These are phyloP conservation scores for Helogale parvula DNA, from an alignment of 2,113 vertebrate species.

Conservation along the genomic window DNA sequence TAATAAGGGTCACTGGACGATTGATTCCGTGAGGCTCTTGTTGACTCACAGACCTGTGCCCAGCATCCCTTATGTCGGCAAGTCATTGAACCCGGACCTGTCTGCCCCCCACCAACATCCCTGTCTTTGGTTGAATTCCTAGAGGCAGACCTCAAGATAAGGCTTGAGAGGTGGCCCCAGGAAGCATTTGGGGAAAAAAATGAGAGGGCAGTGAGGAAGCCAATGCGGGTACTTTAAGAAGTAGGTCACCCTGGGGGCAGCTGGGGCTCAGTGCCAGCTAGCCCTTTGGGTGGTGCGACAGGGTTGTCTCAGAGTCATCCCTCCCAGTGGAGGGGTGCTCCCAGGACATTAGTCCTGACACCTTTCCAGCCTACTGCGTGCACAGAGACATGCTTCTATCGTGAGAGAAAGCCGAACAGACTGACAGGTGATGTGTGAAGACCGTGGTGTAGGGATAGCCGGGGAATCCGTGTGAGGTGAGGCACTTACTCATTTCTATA, in stretches of 20 bases:
- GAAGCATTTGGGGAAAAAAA: neutral
- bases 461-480: rapidly evolving
- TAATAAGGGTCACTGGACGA: neutral
- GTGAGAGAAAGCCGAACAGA: neutral
- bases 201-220: neutral
- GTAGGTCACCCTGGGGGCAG: rapidly evolving
- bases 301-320: neutral
- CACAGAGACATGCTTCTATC: rapidly evolving
- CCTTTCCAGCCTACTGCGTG: no score
- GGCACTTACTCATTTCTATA: rapidly evolving
- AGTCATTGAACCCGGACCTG: rapidly evolving
- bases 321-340: neutral
- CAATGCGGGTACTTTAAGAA: neutral
- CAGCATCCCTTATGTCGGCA: neutral
- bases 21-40: neutral
- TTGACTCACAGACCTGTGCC: neutral
- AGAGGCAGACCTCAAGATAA: neutral
- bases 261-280: neutral
- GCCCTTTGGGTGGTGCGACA: neutral
- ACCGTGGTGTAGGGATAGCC: rapidly evolving
- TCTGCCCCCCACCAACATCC: rapidly evolving
- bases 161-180: neutral
- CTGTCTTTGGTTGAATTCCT: neutral
- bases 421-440: rapidly evolving
- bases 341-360: rapidly evolving